These are phyloP conservation scores for Lasius platythorax DNA, from an alignment of 2,888 invertebrate species.

Conservation along the genomic window DNA sequence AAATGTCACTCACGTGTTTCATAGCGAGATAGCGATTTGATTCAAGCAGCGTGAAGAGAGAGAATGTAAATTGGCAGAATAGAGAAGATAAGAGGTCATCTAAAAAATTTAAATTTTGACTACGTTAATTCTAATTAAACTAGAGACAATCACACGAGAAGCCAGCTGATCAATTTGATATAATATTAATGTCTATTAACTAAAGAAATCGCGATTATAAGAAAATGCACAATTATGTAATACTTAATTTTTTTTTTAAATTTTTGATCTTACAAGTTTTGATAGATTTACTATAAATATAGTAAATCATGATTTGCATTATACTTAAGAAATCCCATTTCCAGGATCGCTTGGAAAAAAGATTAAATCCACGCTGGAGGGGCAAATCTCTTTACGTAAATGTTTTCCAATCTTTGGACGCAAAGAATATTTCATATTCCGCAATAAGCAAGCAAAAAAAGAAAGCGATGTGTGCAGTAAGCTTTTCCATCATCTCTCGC, in stretches of 20 bases:
- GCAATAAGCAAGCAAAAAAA: not conserved
- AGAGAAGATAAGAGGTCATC: not conserved
- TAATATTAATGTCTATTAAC: not conserved
- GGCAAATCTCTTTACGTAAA: not conserved
- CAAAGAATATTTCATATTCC: not conserved
- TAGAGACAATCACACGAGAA: not conserved
- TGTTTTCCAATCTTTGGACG: not conserved
- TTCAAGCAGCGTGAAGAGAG: slow-evolving; percentile 13
- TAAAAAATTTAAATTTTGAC: slow-evolving; percentile 25
- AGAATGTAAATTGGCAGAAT: slow-evolving; percentile 10
- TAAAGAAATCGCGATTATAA: not conserved
- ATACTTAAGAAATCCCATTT: not conserved
- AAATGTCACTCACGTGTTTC: slow-evolving; percentile 25
- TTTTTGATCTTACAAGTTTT: not conserved
- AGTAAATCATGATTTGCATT: not conserved
- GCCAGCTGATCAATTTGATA: not conserved
- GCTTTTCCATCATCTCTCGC: not conserved
- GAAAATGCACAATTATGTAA: not conserved
- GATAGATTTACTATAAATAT: not conserved
- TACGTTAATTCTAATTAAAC: slow-evolving; percentile 3
- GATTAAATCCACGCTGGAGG: not conserved
- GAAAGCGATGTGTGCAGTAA: not conserved
- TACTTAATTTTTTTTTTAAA: not conserved
- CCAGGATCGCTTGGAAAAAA: not conserved
- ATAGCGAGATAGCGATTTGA: slow-evolving; percentile 31